These are phyloP conservation scores for Acronicta aceris DNA, from an alignment of 2,888 invertebrate species.

Conservation along the genomic window DNA sequence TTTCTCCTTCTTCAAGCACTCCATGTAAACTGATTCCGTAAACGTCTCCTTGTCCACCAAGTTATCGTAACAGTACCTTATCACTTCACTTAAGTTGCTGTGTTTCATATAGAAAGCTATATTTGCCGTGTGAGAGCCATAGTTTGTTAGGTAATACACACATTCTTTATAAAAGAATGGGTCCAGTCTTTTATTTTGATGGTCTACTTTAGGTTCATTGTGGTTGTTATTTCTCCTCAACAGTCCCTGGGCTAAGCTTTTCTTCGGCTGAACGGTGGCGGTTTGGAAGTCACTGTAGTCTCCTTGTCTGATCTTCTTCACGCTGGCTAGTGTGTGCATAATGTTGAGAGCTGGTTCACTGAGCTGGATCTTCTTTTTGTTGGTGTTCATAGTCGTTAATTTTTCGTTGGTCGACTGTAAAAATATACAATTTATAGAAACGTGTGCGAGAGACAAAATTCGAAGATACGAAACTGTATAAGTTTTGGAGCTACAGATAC, in stretches of 20 bases:
- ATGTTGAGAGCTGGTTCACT: conserved; percentile 90
- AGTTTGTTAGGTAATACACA: conserved; percentile 94
- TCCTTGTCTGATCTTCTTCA: conserved; percentile 88
- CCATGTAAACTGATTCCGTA: conserved; percentile 92
- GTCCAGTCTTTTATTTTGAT: conserved; percentile 80
- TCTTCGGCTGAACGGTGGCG: conserved; percentile 74
- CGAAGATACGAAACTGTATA: no score
- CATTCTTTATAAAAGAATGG: conserved; percentile 93
- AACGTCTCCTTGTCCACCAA: conserved; percentile 92
- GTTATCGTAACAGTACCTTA: conserved; percentile 92
- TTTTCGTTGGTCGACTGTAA: conserved; percentile 82
- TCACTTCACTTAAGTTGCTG: conserved; percentile 91
- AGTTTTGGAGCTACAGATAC: no score
- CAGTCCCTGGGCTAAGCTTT: conserved; percentile 83
- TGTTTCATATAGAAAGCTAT: conserved; percentile 94
- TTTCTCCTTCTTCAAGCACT: conserved; percentile 91
- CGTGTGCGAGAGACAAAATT: no score
- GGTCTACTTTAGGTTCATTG: conserved; percentile 74
- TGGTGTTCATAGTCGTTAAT: conserved; percentile 77
- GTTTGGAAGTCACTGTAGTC: conserved; percentile 88
- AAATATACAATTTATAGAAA: conserved; percentile 30
- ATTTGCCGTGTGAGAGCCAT: conserved; percentile 93
- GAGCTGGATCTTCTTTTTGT: conserved; percentile 84
- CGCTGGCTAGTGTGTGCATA: conserved; percentile 89
- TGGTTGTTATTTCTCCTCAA: conserved; percentile 76